Conservation (phyloP, 2,888 invertebrate species). For the Suillia variegata region DNA sequence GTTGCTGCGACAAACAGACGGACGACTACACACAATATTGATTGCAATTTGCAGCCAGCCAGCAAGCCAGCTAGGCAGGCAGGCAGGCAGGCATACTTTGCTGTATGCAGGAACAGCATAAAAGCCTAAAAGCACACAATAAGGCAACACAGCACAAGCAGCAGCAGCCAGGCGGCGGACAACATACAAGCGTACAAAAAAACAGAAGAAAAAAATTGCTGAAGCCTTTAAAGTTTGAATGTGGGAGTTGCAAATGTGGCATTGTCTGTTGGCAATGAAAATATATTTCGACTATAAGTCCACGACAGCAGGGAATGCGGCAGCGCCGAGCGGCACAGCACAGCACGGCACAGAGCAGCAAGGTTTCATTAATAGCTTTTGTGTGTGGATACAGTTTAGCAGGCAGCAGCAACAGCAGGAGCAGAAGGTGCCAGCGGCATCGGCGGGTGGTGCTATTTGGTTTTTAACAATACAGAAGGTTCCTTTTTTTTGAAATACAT, state of each 20-base stretch:
- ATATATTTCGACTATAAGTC: slow-evolving; percentile 20
- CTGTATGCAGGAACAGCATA: slow-evolving; percentile 28
- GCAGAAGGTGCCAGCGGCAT: not conserved
- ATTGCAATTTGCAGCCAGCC: slow-evolving; percentile 45
- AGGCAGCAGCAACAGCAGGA: not conserved
- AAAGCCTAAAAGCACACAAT: slow-evolving; percentile 49
- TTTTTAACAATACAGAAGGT: slow-evolving; percentile 25
- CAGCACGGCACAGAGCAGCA: slow-evolving; percentile 27
- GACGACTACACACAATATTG: slow-evolving; percentile 41
- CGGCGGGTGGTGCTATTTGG: slow-evolving; percentile 16
- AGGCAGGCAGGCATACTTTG: not conserved
- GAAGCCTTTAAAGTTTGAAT: slow-evolving; percentile 51
- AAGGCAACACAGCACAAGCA: slow-evolving; percentile 17
- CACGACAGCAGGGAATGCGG: not conserved
- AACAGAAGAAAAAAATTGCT: not conserved
- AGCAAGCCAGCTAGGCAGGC: too few species aligned
- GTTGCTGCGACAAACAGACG: slow-evolving; percentile 5
- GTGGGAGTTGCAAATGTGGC: slow-evolving; percentile 28
- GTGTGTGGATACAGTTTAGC: slow-evolving; percentile 25
- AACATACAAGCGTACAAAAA: too few species aligned
- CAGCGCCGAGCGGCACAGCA: not conserved
- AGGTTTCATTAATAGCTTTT: slow-evolving; percentile 46
- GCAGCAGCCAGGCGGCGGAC: slow-evolving; percentile 13
- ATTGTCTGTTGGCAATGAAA: slow-evolving; percentile 54
- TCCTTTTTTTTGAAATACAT: not conserved